Conservation (phyloP, 2,797 vertebrate species). For the Channa striata region DNA sequence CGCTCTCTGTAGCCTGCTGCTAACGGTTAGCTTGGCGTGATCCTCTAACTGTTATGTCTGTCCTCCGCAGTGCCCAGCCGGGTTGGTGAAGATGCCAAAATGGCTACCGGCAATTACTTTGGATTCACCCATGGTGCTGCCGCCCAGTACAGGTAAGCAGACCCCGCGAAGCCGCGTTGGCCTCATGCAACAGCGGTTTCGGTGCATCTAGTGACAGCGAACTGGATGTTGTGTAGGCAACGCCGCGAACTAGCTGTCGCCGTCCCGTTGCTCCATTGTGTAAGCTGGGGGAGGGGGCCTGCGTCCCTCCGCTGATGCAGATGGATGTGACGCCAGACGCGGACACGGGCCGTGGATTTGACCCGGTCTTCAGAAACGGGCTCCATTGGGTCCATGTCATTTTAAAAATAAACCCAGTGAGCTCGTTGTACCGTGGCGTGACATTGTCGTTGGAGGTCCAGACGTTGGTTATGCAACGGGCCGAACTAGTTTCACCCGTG, state of each 20-base stretch:
- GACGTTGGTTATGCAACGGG: too few species aligned
- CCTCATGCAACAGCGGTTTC: accelerated
- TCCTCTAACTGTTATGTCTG: constrained; percentile 52
- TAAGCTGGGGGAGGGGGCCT: constrained; percentile 72
- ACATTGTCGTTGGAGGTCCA: not conserved
- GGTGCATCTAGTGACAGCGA: not conserved
- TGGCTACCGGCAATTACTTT: constrained; percentile 99
- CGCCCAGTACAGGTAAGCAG: constrained; percentile 93
- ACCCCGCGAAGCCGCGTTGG: accelerated
- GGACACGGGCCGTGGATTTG: not conserved
- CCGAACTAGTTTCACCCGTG: too few species aligned
- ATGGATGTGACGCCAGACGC: not conserved
- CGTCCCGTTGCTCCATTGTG: constrained; percentile 61
- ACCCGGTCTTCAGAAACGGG: not conserved
- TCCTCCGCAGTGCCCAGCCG: constrained; percentile 96
- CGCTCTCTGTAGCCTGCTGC: constrained; percentile 34
- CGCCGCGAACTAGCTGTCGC: not conserved
- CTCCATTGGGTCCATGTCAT: not conserved
- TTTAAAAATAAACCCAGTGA: not conserved
- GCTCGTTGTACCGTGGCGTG: too few species aligned
- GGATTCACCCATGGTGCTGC: constrained; percentile 98
- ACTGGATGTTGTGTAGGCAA: not conserved
- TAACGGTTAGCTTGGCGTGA: constrained; percentile 68
- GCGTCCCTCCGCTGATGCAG: constrained; percentile 34
- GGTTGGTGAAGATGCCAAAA: constrained; percentile 99